Base-by-base conservation (phyloP, 35 echinoderm and acorn worm species). In the Ophioderma brevispina region DNA sequence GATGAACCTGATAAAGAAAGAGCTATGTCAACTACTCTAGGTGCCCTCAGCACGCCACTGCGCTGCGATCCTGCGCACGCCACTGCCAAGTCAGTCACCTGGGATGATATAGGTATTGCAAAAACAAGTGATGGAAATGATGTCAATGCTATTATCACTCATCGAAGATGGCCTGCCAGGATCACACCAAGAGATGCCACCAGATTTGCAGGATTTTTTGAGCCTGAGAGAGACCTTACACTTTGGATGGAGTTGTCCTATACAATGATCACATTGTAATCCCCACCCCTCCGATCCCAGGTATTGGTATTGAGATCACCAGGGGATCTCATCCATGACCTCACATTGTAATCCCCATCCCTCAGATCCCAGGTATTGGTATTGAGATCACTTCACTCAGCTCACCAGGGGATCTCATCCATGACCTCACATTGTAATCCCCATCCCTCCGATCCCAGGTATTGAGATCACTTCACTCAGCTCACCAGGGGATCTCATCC, bases 231-330 rank as follows among this genome's bases (percentile, higher is more conserved):
- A 87, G 84, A 23, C 35, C 37, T 75, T 32, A 17, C 55, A 55
- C 84, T 59, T 33, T 80, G 13, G 76, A 88, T 88, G 86, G 86
- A 8, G 77, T 88, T 28, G 42, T 88, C 55, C n/a, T n/a, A 52
- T 88, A 88, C 76, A 88, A 79, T 34, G 86, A 88, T n/a, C 70
- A 36, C 15, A 81, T 88, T 30, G 41, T 88, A 23, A 88, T 80
- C 86, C 86, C 86, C 76, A 43, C 34, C 75, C 36, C 76, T 80
- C 32, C 35, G 87, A 21, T 18, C 31, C 13, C 70, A 88, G 75
- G 87, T 81, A 25, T 38, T 89, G 38, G 33, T 30, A n/a, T n/a
- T n/a, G n/a, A n/a, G n/a, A n/a, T n/a, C n/a, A n/a, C n/a, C n/a
- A n/a, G n/a, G n/a, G n/a, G n/a, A n/a, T n/a, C n/a, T n/a, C n/a